These are phyloP conservation scores for Diloba caeruleocephala DNA, from an alignment of 2,888 invertebrate species.

Conservation along the genomic window DNA sequence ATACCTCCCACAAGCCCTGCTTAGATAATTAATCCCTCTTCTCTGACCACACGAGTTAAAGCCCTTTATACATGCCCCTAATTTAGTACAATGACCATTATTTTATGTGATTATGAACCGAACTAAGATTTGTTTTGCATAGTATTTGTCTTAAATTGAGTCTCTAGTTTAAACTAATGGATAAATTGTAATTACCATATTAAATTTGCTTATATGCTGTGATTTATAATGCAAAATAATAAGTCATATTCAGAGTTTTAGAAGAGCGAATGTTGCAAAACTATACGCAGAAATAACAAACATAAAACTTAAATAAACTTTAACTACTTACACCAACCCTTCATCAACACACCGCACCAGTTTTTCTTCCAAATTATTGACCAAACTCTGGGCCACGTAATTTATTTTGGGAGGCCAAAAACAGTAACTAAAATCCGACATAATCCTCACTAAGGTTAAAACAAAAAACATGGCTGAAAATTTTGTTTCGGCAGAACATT, in stretches of 20 bases:
- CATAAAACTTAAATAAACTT: no score
- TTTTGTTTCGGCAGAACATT: slow-evolving; percentile 51
- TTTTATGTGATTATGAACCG: slow-evolving; percentile 17
- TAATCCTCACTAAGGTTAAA: slow-evolving; percentile 55
- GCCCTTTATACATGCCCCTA: slow-evolving; percentile 31
- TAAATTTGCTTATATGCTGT: no score
- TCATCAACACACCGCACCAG: slow-evolving; percentile 17
- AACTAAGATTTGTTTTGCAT: not conserved
- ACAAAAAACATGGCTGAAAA: slow-evolving; percentile 49
- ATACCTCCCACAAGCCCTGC: slow-evolving; percentile 36
- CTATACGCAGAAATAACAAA: no score
- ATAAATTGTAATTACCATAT: no score
- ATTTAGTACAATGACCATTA: slow-evolving; percentile 40
- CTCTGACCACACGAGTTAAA: slow-evolving; percentile 54
- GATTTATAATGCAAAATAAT: no score
- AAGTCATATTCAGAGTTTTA: no score
- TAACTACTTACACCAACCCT: slow-evolving; percentile 24
- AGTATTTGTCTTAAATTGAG: not conserved
- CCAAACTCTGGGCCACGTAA: slow-evolving; percentile 31
- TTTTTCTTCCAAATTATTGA: slow-evolving; percentile 36
- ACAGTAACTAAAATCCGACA: slow-evolving; percentile 55
- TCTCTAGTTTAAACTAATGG: no score
- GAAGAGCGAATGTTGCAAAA: no score
- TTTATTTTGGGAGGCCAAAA: slow-evolving; percentile 50
- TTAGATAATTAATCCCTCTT: slow-evolving; percentile 55